Conservation (phyloP, 1,140 invertebrate species). For the Drosophila pseudoananassae region DNA sequence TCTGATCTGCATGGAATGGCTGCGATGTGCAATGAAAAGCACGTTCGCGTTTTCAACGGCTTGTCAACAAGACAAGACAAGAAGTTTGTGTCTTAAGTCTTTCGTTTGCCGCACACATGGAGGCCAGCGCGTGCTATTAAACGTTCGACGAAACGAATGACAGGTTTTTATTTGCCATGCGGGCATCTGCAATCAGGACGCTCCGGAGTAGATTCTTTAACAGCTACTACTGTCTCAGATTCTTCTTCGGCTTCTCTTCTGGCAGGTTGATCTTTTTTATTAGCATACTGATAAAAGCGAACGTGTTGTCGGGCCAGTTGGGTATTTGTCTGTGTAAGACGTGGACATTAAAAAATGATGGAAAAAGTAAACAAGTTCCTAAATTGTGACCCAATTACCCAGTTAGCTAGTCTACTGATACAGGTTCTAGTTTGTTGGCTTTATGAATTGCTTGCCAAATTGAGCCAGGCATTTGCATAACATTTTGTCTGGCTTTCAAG, state of each 20-base stretch:
- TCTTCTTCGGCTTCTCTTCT: constrained; percentile 8
- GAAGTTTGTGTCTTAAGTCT: constrained; percentile 65
- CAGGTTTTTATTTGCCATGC: constrained; percentile 50
- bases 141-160: constrained; percentile 27
- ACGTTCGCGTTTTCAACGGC: constrained; percentile 25
- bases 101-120: constrained; percentile 34
- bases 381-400: constrained; percentile 81
- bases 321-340: constrained; percentile 12
- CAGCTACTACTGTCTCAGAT: constrained; percentile 7
- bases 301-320: constrained; percentile 38
- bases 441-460: constrained; percentile 28
- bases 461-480: constrained; percentile 49
- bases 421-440: constrained; percentile 22
- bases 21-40: constrained; percentile 44
- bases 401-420: constrained; percentile 53
- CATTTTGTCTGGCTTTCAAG: constrained; percentile 21
- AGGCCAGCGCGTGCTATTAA: constrained; percentile 22
- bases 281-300: constrained; percentile 73
- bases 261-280: constrained; percentile 45
- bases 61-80: constrained; percentile 18
- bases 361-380: constrained; percentile 71
- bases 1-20: constrained; percentile 6
- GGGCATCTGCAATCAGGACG: constrained; percentile 42
- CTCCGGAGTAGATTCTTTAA: constrained; percentile 6
- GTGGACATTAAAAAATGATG: constrained; percentile 49